Evolutionary conservation across 2,797 vertebrate genomes (phyloP).

Genomic region (Oreochromis grahami): DNA sequence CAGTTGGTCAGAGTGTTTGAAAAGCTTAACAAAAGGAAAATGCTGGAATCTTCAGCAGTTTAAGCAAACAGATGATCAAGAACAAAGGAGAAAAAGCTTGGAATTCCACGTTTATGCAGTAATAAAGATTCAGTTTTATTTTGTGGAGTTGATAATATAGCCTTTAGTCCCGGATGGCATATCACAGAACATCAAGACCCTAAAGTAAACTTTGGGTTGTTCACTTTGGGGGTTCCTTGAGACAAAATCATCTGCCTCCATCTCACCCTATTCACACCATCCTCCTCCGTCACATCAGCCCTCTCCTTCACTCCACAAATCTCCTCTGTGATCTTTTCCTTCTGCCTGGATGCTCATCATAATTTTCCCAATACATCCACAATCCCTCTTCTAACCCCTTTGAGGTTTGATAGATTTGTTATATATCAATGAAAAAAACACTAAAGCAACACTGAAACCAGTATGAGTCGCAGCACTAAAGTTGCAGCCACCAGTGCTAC

Average conservation of each 20-base stretch:
- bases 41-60: neutral
- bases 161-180: rapidly evolving
- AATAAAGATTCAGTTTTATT: neutral
- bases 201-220: neutral
- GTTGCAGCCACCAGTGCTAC: rapidly evolving
- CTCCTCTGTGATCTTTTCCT: neutral
- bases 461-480: neutral
- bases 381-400: neutral
- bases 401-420: neutral
- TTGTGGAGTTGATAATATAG: neutral
- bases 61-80: neutral
- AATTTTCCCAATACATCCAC: neutral
- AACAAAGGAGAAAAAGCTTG: neutral
- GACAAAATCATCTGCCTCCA: neutral
- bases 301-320: neutral
- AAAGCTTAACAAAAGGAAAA: neutral
- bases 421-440: neutral
- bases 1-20: neutral
- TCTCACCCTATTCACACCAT: neutral
- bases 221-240: neutral
- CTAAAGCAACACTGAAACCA: neutral
- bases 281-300: rapidly evolving
- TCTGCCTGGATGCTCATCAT: neutral
- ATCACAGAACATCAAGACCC: neutral
- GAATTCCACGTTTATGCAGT: neutral